Evolutionary conservation across 2,113 vertebrate genomes (phyloP).

Genomic region (Cygnus buccinator): DNA sequence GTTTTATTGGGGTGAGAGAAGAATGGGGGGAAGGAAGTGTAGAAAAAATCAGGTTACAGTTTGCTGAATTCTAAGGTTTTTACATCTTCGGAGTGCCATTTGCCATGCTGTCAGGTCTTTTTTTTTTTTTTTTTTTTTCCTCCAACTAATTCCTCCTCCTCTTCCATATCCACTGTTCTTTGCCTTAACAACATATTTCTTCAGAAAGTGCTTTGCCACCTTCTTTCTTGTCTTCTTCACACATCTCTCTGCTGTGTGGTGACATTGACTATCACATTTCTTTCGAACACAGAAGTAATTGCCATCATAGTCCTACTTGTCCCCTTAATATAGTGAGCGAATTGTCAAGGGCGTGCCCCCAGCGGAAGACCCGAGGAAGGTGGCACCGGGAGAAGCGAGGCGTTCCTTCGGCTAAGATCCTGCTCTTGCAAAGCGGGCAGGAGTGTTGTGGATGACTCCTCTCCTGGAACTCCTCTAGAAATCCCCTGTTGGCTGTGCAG

Average conservation of each 20-base stretch:
- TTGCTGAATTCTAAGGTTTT: neutral
- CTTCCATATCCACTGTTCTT: constrained; percentile 1
- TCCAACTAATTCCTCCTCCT: neutral
- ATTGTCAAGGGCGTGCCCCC: neutral
- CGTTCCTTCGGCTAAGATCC: neutral
- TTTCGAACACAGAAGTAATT: neutral
- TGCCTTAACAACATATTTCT: neutral
- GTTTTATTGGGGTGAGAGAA: neutral
- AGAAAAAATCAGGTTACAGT: neutral
- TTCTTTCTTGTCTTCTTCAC: constrained; percentile 33
- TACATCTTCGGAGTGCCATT: neutral
- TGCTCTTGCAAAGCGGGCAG: neutral
- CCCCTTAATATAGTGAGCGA: neutral
- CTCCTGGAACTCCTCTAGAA: constrained; percentile 12
- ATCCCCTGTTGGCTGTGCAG: neutral
- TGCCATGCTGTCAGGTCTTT: neutral
- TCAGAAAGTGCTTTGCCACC: neutral
- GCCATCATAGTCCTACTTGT: neutral
- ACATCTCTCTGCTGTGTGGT: neutral
- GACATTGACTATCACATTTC: constrained; percentile 32
- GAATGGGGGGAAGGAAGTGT: neutral
- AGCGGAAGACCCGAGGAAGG: neutral
- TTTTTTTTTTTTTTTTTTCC: neutral
- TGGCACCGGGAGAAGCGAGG: neutral
- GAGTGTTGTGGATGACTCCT: neutral